Base-by-base conservation (phyloP, 2,888 invertebrate genomes). In the Drosophila conformis region DNA sequence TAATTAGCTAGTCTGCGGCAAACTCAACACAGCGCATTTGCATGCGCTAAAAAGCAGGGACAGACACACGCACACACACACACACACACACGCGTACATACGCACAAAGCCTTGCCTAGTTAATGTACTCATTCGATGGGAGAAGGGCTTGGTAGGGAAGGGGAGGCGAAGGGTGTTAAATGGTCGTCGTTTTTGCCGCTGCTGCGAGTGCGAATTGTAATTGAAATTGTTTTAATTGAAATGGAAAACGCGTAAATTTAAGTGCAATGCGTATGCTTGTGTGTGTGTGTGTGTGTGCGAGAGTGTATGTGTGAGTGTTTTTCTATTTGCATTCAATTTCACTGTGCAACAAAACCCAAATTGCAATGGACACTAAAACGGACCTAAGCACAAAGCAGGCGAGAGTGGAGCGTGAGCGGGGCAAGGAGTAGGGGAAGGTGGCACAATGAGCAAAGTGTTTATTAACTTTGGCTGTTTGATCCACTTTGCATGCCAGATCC, bases 321-420 rank as follows among this genome's bases (percentile, higher is more conserved):
- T 82, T 76, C 89, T 85, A 89, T 89, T 89, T 89, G 87, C 84
- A 89, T 85, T 89, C 87, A 89, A 85, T 89, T 89, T 87, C 89
- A 84, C 70, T 77, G 65, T 77, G 84, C 89, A 89, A 89, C 84
- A 87, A 76, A 83, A 70, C 80, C 78, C 71, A 84, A 85, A 89
- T 87, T 83, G 82, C 89, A 79, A 87, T 73, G 87, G 87, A 85
- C 84, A 83, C 84, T 69, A 74, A 78, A 83, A 62, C 61, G 42
- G 57, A 60, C 60, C 25, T 21, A 25, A 68, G 18, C 46, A 58
- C 36, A 35, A 40, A 46, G 60, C 2, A 48, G 11, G 10, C 13
- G 33, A 27, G 46, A 10, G 54, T 5, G n/a, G 8, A 11, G 56
- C 6, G 7, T 6, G 40, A 38, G 27, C 8, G 10, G 48, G 35